Evolutionary conservation across 2,113 vertebrate species (phyloP), one percentile per base, ranked within the genome.

Genomic region (Corythaixoides concolor): DNA sequence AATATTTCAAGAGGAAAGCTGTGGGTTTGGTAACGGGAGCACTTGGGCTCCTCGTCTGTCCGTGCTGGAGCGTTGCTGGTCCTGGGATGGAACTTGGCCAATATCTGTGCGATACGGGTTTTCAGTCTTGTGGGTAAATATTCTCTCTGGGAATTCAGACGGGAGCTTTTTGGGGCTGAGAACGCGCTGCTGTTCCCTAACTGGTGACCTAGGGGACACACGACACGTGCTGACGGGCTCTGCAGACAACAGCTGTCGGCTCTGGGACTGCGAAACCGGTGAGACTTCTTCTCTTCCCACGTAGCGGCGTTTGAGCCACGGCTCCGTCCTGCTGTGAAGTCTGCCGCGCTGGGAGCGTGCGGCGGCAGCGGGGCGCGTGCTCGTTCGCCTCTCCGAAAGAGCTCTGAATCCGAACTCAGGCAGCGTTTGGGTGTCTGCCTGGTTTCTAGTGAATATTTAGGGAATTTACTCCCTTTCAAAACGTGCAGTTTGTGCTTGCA

Each of bases 191-290:
- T 53, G 1, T 95, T 97, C 97, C 98, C 96, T 99, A 93, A 98
- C 97, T 37, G 32, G 7, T 8, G 24, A 33, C 47, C 32, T 96
- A 99, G 99, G 99, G 99, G 99, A 99, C 97, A 99, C 99, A 0
- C 99, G 99, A 39, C 99, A 99, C 6, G 99, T 99, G 49, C 98
- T 99, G 47, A 99, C 99, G 0, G 99, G 99, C 75, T 99, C 99
- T 30, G 99, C 99, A 3, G 99, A 99, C 95, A 99, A 99, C 97
- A 98, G 98, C 97, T 99, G 99, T 93, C 98, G 99, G 15, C 98
- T 99, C 35, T 99, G 99, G 99, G 99, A 99, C 97, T 99, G 99
- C 74, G 98, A 99, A 95, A 99, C 99, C 5, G 99, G 99, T 99
- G 78, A 84, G 97, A 2, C 9, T 11, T n/a, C n/a, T n/a, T n/a